A percentile compares a stretch with the other conserved stretches of the same genome.
phyloP scores from a whole-genome alignment of 2,113 vertebrate genomes.

The Gadus macrocephalus region DNA sequence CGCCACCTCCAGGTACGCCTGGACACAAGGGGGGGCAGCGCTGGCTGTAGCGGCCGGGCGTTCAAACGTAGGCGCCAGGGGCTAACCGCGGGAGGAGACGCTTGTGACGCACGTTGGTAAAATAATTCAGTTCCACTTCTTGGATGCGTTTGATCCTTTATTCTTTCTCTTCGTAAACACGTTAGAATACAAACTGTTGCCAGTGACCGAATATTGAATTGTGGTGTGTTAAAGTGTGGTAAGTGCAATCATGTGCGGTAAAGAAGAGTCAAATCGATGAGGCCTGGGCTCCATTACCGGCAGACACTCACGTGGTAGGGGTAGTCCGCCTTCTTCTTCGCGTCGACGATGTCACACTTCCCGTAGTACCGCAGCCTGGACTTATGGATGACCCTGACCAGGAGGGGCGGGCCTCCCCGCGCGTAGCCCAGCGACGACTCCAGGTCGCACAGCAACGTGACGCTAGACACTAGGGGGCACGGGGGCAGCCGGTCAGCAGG shows the following conservation, averaged over 20 bases:
- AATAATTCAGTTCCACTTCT: no score
- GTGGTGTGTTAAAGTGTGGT: no score
- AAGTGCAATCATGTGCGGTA: no score
- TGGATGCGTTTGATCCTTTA: no score
- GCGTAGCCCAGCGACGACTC: conserved; percentile 69
- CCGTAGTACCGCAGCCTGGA: conserved; percentile 87
- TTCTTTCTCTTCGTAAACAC: no score
- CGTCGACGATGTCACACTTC: conserved; percentile 65
- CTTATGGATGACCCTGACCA: conserved; percentile 86
- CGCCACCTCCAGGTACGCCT: conserved; percentile 91
- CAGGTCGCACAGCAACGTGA: conserved; percentile 74
- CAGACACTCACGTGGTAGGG: conserved; percentile 82
- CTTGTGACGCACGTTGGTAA: no score
- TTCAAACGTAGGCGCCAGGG: no score
- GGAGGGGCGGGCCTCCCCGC: conserved; percentile 70
- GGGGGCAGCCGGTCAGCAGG: neutral
- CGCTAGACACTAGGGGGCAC: conserved; percentile 72
- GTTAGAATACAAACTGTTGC: no score
- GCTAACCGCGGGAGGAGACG: no score
- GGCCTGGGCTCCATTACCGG: neutral
- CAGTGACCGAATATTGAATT: no score
- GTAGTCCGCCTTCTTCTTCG: conserved; percentile 64
- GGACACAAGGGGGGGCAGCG: neutral
- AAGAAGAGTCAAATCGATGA: neutral
- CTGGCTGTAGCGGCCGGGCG: no score